Base-by-base conservation (phyloP, 1,140 invertebrate genomes). In the Oedothorax gibbosus region DNA sequence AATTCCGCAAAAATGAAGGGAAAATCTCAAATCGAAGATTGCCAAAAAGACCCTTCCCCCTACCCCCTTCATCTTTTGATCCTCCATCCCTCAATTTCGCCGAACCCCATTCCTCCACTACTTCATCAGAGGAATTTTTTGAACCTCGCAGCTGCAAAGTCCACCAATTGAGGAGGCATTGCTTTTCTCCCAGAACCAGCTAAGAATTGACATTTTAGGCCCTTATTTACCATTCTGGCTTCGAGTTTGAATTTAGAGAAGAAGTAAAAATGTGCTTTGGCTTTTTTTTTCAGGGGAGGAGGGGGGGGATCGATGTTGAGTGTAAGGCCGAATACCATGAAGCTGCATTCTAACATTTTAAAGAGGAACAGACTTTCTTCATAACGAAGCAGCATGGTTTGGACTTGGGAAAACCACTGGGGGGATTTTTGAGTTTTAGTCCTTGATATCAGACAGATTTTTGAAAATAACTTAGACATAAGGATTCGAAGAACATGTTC, bases 21-120 rank as follows among this genome's bases (percentile, higher is more conserved):
- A 53, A 82, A 81, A 82, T 82, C 80, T 82, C 80, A 82, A 82
- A 82, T 82, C 80, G 80, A 82, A 82, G 80, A 82, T 82, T 82
- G 80, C 80, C 80, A 82, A 73, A 82, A 69, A 72, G 57, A 69
- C 80, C 60, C 18, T 82, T 73, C 80, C 21, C 66, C 77, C 65
- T 50, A 60, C 21, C 20, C n/a, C 18, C 66, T 81, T 73, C 80
- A 82, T 82, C 80, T 82, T 82, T 82, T 82, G 80, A 82, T 82
- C 69, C 80, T 57, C 69, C 65, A 35, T 56, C 49, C 71, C 53
- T 50, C n/a, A 75, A 56, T 75, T 77, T 77, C 51, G 7, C 21
- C 35, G 20, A 18, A 35, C n/a, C 57, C 73, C 56, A 18, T 62
- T 49, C 49, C 73, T 11, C 57, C 21, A 21, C 51, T 66, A 69